Evolutionary conservation across 2,113 vertebrate species (phyloP).

Genomic region (Rhinolophus ferrumequinum): DNA sequence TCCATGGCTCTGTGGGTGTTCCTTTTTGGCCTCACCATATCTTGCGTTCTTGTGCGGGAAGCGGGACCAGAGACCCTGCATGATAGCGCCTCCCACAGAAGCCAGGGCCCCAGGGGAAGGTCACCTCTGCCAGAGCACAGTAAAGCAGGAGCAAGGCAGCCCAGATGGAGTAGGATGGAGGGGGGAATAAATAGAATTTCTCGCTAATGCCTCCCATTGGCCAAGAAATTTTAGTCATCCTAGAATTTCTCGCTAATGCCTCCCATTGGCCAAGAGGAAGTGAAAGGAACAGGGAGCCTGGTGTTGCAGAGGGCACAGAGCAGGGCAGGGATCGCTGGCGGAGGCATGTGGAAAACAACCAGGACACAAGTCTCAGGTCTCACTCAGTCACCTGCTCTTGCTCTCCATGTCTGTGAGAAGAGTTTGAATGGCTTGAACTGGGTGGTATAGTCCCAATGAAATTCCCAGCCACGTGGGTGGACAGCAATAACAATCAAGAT

Average conservation of each 20-base stretch:
- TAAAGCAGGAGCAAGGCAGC: background rate
- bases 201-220: background rate
- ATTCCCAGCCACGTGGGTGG: background rate
- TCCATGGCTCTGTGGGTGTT: too few relatives aligned
- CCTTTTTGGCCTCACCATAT: too few relatives aligned
- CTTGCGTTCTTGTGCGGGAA: too few relatives aligned
- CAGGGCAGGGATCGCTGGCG: background rate
- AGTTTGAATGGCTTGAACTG: background rate
- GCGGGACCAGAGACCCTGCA: too few relatives aligned
- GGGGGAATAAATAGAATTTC: background rate
- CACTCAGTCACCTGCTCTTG: background rate
- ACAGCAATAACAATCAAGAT: background rate
- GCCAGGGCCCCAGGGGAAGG: rapidly evolving
- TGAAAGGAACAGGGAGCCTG: background rate
- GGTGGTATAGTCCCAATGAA: background rate
- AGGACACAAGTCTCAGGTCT: background rate
- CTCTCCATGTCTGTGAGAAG: background rate
- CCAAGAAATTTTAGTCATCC: too few relatives aligned
- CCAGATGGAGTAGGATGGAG: rapidly evolving
- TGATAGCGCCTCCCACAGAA: background rate
- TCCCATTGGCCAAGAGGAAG: background rate
- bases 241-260: background rate
- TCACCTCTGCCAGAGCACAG: rapidly evolving
- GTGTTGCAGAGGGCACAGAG: background rate
- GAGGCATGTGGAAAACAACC: background rate